A percentile compares a stretch with the other conserved stretches of the same genome.
Evolutionary conservation across 2,113 vertebrate genomes (phyloP).

Genomic region (Hippocampus barbouri): DNA sequence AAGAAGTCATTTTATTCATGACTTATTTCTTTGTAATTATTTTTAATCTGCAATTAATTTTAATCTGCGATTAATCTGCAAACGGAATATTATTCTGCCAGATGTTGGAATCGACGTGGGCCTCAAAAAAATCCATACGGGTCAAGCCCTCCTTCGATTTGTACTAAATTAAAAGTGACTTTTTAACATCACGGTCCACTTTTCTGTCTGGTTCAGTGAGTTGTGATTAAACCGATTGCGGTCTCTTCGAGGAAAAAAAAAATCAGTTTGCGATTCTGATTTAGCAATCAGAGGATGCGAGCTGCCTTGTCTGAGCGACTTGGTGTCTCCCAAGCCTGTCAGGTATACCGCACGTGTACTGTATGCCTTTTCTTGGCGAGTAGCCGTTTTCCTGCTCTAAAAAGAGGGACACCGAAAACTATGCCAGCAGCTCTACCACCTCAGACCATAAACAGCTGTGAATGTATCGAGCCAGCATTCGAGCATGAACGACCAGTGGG

Average conservation of each 20-base stretch:
- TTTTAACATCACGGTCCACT: too few species aligned
- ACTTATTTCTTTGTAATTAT: too few species aligned
- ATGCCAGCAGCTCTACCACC: constrained; percentile 44
- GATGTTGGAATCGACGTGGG: too few species aligned
- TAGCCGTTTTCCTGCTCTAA: constrained; percentile 31
- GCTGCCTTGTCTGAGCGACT: constrained; percentile 24
- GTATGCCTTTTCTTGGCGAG: neutral
- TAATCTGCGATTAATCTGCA: too few species aligned
- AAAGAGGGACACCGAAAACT: constrained; percentile 18
- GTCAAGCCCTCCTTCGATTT: too few species aligned
- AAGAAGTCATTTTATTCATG: too few species aligned
- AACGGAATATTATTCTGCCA: too few species aligned
- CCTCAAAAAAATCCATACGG: too few species aligned
- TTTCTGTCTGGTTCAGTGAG: too few species aligned
- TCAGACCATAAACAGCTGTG: constrained; percentile 39
- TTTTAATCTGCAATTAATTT: too few species aligned
- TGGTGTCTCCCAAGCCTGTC: constrained; percentile 47
- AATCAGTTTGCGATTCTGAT: neutral
- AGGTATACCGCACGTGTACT: constrained; percentile 14
- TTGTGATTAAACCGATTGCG: neutral
- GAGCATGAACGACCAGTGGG: constrained; percentile 29
- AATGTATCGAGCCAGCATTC: constrained; percentile 47
- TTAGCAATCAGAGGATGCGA: neutral
- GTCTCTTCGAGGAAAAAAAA: neutral
- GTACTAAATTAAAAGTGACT: too few species aligned